Evolutionary conservation across 2,888 invertebrate species (phyloP).

Genomic region (Deroplatys truncata): DNA sequence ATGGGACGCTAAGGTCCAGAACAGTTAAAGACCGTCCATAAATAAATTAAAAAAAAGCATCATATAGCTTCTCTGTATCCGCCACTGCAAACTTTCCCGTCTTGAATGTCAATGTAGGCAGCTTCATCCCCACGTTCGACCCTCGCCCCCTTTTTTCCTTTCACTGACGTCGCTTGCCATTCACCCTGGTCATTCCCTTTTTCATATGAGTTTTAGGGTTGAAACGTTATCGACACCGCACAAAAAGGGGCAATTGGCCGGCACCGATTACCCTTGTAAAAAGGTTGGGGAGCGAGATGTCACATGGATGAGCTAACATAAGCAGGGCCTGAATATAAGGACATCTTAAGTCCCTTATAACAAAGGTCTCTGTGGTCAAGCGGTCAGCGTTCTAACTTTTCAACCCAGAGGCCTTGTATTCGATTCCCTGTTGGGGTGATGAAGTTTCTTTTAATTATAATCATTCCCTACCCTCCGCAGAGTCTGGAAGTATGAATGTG

Average conservation of each 20-base stretch:
- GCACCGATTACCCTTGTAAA: neutral
- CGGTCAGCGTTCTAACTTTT: too few relatives aligned
- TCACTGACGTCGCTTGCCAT: slow-evolving; percentile 45
- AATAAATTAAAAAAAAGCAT: too few relatives aligned
- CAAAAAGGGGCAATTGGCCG: slow-evolving; percentile 18
- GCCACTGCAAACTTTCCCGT: slow-evolving; percentile 11
- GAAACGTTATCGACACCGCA: slow-evolving; percentile 18
- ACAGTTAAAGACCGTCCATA: too few relatives aligned
- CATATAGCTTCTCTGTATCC: neutral
- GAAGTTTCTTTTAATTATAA: too few relatives aligned
- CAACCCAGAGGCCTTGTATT: too few relatives aligned
- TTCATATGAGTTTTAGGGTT: neutral
- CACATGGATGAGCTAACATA: neutral
- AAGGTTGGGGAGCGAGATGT: neutral
- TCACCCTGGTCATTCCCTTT: slow-evolving; percentile 41
- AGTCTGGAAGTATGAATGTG: too few relatives aligned
- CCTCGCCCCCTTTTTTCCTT: slow-evolving; percentile 45
- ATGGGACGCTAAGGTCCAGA: too few relatives aligned
- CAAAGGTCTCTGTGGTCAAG: too few relatives aligned
- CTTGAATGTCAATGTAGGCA: slow-evolving; percentile 2
- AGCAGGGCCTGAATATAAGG: neutral
- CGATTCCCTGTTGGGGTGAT: too few relatives aligned
- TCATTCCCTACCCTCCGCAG: too few relatives aligned
- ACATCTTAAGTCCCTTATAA: neutral
- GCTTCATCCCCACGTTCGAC: slow-evolving; percentile 38